Conservation (phyloP, 2,888 invertebrate species). For the Lycaena phlaeas region DNA sequence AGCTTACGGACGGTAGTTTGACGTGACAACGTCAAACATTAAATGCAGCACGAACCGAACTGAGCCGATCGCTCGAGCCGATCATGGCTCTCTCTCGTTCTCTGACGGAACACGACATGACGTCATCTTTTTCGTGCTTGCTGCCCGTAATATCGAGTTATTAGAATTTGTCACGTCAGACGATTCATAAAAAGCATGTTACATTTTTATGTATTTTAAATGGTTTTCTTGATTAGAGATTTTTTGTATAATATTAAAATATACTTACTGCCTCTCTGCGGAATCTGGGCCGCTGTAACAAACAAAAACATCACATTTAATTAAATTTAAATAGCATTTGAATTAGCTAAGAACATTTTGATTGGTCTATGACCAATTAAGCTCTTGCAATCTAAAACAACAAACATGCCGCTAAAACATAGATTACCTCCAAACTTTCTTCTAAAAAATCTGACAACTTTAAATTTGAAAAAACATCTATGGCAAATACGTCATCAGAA, state of each 20-base stretch:
- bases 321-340: constrained; percentile 12
- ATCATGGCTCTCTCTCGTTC: too few species aligned
- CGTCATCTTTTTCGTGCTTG: too few species aligned
- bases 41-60: too few species aligned
- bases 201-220: too few species aligned
- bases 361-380: constrained; percentile 13
- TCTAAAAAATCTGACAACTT: constrained; percentile 22
- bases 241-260: constrained; percentile 21
- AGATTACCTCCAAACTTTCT: constrained; percentile 32
- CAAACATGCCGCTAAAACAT: constrained; percentile 64
- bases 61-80: too few species aligned
- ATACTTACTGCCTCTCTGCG: constrained; percentile 91
- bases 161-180: too few species aligned
- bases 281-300: constrained; percentile 90
- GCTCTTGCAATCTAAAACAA: constrained; percentile 47
- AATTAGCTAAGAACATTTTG: constrained; percentile 14
- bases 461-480: not conserved
- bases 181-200: too few species aligned
- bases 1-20: too few species aligned
- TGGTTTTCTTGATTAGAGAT: too few species aligned
- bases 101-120: too few species aligned
- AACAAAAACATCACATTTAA: constrained; percentile 44
- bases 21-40: too few species aligned
- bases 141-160: too few species aligned
- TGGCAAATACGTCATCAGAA: not conserved